Evolutionary conservation across 1,140 invertebrate genomes (phyloP), one percentile per base, ranked within the genome.

Genomic region (Neoseiulus cucumeris): DNA sequence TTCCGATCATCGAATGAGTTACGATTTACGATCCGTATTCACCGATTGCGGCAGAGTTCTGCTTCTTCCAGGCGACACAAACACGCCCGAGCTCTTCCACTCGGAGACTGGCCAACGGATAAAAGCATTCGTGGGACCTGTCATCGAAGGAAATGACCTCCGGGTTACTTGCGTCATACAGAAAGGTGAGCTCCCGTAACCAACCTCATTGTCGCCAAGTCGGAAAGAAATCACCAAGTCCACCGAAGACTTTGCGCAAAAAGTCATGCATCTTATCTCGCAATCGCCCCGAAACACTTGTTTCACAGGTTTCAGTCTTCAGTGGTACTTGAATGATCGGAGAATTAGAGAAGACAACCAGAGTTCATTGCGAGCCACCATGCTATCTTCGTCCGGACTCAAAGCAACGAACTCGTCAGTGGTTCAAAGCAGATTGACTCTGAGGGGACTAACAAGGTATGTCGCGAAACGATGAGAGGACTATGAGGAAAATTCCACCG

Each of bases 101-200:
- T 29, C 51, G 22, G 51, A 59, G 33, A 59, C 51, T 29, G 51
- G 51, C 5, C 51, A 59, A 25, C 51, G 51, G 14, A 59, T 59
- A 25, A 59, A 59, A 25, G 14, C 51, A 2, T 59, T 59, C 22
- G 51, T 59, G 17, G 51, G 51, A 1, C 51, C 51, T 9, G 33
- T 59, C 25, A 33, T 59, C 51, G 51, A 59, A 59, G 51, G 51
- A 14, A 33, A 59, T 25, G 51, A 59, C 33, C 33, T 59, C 17
- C 25, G 51, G 51, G 22, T 59, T 29, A 59, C 51, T 5, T 59
- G 51, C 22, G 51, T 59, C 22, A 59, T 59, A 59, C 51, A 59
- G 9, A 59, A 33, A 59, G 51, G 51, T 25, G 33, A 33, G 51
- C 22, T 17, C 33, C 33, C 33, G 33, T 39, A 39, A 39, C 9